Base-by-base conservation (phyloP, 2,888 invertebrate genomes). In the Acronicta psi region DNA sequence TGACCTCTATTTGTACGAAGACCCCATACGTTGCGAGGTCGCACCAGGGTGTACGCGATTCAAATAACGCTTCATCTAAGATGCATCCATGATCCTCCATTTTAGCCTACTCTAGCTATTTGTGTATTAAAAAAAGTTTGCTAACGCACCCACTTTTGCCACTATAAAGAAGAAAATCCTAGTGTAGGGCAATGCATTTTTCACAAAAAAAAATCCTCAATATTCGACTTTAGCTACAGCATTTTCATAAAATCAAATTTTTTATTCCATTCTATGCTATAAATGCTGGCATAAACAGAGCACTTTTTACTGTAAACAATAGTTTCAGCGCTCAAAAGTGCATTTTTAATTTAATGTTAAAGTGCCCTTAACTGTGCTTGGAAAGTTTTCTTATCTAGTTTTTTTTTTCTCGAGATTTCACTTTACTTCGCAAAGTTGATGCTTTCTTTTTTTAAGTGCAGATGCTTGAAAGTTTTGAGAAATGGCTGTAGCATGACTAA, bases 271-370 rank as follows among this genome's bases (percentile, higher is more conserved):
- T 37, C 44, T 31, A 17, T n/a, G 34, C 31, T 49, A 52, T 37
- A 66, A 71, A 71, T 50, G 71, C 52, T 49, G 71, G 47, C 44
- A 41, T 54, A 29, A 73, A 70, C 66, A 49, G 52, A 53, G 68
- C 62, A 69, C 78, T 80, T 81, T 83, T 75, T 77, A 66, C 57
- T 65, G 53, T 59, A 72, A 80, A 82, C 80, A 82, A 85, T 79
- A 75, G 75, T 63, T 57, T 44, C 46, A 71, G 65, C 66, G 73
- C 17, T 43, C 64, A 67, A 68, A 36, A 63, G 65, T 61, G 59
- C 62, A 62, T 78, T 86, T 84, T 82, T 83, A 44, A 82, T 85
- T 85, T 83, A 73, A 79, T 75, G 75, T 73, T 61, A 53, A 67
- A 77, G 69, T 69, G 73, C 61, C 55, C 43, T 65, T 59, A 56